Conservation (phyloP, 2,113 vertebrate genomes). For the Poeciliopsis retropinna region DNA sequence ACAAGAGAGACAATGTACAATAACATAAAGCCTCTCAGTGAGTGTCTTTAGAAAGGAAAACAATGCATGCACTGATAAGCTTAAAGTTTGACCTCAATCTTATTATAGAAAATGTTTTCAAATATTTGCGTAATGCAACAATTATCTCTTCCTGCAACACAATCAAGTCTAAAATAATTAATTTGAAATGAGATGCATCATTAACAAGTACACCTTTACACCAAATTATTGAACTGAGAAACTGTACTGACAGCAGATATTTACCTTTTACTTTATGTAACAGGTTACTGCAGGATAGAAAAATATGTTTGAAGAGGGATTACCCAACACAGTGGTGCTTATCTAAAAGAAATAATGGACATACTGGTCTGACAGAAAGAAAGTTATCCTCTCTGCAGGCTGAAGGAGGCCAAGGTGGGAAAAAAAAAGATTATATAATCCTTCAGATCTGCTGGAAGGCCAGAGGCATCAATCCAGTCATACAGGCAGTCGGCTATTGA, state of each 20-base stretch:
- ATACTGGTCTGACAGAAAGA: slow-evolving; percentile 13
- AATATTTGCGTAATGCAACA: background rate
- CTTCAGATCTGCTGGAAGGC: slow-evolving; percentile 18
- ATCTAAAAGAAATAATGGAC: slow-evolving; percentile 4
- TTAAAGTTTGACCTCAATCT: slow-evolving; percentile 3
- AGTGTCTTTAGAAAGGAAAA: slow-evolving; percentile 2
- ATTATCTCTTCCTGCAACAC: background rate
- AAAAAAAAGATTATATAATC: slow-evolving; percentile 35
- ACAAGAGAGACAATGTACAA: slow-evolving; percentile 14
- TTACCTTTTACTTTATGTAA: background rate
- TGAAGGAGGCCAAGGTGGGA: slow-evolving; percentile 14
- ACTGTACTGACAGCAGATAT: background rate
- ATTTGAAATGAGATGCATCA: background rate
- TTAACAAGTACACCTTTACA: background rate
- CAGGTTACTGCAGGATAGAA: background rate
- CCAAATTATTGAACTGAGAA: background rate
- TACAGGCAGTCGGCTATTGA: slow-evolving; percentile 16
- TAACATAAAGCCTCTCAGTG: slow-evolving; percentile 10
- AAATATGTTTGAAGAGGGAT: background rate
- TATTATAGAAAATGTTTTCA: background rate
- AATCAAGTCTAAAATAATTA: background rate
- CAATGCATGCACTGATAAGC: slow-evolving; percentile 40
- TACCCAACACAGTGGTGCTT: background rate
- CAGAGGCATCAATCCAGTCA: slow-evolving; percentile 27
- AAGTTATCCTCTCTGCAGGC: slow-evolving; percentile 1